Conservation (phyloP, 2,888 invertebrate species). For the Ischnura elegans region DNA sequence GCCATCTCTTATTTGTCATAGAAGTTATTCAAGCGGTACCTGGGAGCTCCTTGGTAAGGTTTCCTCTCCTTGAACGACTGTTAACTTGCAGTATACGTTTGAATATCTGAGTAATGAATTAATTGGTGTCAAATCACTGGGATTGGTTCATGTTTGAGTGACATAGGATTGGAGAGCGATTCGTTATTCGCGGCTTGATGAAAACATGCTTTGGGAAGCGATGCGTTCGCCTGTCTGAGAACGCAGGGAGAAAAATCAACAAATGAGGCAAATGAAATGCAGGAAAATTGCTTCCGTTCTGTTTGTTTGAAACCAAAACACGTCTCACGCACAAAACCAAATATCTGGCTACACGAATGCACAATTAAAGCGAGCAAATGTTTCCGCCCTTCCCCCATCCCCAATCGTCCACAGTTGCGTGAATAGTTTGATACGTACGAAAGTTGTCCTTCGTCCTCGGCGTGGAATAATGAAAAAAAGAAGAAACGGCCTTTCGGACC, state of each 20-base stretch:
- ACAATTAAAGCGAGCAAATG: background rate
- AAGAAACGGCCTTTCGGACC: background rate
- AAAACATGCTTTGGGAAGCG: background rate
- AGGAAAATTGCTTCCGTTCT: background rate
- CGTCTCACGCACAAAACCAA: background rate
- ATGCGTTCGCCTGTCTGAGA: background rate
- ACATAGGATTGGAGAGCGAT: background rate
- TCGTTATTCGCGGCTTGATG: background rate
- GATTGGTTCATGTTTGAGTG: background rate
- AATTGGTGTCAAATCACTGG: background rate
- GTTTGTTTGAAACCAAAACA: background rate
- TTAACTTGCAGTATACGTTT: background rate
- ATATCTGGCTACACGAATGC: slow-evolving; percentile 20
- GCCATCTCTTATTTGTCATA: too few relatives aligned
- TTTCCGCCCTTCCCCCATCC: background rate
- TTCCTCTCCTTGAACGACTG: too few relatives aligned
- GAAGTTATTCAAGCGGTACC: too few relatives aligned
- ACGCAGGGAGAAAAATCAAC: background rate
- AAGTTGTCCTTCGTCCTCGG: slow-evolving; percentile 8
- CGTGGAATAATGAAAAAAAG: background rate
- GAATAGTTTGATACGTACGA: slow-evolving; percentile 22
- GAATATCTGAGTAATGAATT: background rate
- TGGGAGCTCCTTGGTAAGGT: too few relatives aligned
- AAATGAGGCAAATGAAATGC: slow-evolving; percentile 22
- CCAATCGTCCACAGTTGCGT: background rate